Base-by-base conservation (phyloP, 2,113 vertebrate species). In the Planiliza haematocheilus region DNA sequence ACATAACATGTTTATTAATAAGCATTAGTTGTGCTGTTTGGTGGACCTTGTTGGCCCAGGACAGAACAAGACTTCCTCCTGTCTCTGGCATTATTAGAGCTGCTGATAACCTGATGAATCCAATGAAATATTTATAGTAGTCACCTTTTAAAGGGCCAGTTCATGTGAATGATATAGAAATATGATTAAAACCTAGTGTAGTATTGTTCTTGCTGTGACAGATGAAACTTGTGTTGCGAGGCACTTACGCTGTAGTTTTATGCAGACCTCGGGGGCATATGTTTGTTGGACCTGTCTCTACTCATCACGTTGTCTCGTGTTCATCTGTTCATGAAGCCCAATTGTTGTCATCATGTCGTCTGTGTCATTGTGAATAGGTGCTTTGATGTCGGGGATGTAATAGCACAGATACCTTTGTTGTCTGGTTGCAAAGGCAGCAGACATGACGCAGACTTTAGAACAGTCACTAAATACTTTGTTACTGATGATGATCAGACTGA, bases 401-500 rank as follows among this genome's bases (percentile, higher is more conserved):
- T 59, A 10, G 7, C 4, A 6, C 36, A 34, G 53, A 72, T 58
- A 58, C 52, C 7, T 9, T 18, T 51, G n/a, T 30, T 12, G 63
- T 69, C 18, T 67, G 60, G 39, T 16, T 57, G 36, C 7, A 50
- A 43, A 51, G 42, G 53, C 24, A 50, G 70, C 81, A 74, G 72
- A 77, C 68, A 17, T 64, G 82, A 79, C 18, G 13, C 39, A 5
- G 42, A 14, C 48, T 57, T 67, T 12, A 36, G 12, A 3, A 52
- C 46, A 2, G 43, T 58, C 21, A 18, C 63, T 36, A 58, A 73
- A 76, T 74, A 50, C 70, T 73, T 77, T 53, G 52, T 49, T 51
- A 43, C 74, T 80, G 72, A 85, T 48, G 53, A 70, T 52, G 50
- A 69, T 70, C 41, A 13, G 43, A 52, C 57, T 13, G 71, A 51